Evolutionary conservation across 2,888 invertebrate genomes (phyloP).

Genomic region (Psylliodes chrysocephalus): DNA sequence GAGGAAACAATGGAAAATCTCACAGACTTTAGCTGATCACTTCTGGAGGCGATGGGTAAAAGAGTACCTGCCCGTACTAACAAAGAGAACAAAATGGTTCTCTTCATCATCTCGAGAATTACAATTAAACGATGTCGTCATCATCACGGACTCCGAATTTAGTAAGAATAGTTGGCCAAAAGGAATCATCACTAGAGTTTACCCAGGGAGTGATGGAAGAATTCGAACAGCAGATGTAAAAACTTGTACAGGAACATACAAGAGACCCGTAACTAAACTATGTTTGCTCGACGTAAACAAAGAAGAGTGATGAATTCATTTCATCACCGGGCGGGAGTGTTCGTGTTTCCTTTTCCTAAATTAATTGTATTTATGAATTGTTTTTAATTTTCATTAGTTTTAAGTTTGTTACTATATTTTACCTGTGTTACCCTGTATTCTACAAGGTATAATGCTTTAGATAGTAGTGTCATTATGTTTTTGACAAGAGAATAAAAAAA

Average conservation of each 20-base stretch:
- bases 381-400: too few relatives aligned
- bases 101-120: background rate
- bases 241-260: background rate
- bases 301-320: too few relatives aligned
- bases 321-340: too few relatives aligned
- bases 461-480: too few relatives aligned
- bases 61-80: background rate
- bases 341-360: too few relatives aligned
- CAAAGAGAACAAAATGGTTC: constrained; percentile 17
- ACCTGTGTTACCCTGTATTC: too few relatives aligned
- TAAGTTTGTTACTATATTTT: too few relatives aligned
- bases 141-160: background rate
- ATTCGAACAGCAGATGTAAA: background rate
- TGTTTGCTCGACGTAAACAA: background rate
- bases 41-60: constrained; percentile 12
- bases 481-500: too few relatives aligned
- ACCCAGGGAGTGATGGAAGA: constrained; percentile 14
- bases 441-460: too few relatives aligned
- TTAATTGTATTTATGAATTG: too few relatives aligned
- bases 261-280: background rate
- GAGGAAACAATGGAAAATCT: constrained; percentile 13
- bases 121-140: background rate
- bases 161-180: background rate
- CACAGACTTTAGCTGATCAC: background rate
- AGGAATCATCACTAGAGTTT: background rate